Percentiles rank a stretch among this genome's conserved stretches.
Conservation (phyloP, 2,888 invertebrate species). For the Margaritifera margaritifera region DNA sequence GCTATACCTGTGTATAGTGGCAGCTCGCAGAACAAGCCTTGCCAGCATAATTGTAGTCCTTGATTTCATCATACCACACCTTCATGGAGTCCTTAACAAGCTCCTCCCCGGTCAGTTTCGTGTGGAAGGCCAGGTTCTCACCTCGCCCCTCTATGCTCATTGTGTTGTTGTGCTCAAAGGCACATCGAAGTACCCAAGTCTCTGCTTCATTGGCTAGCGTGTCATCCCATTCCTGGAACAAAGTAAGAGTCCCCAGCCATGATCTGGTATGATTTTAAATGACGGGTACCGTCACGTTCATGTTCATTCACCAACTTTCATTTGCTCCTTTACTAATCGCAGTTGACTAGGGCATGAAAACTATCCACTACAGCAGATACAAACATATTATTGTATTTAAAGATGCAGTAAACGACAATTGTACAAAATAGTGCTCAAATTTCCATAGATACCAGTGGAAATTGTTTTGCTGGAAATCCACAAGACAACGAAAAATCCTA, state of each 20-base stretch:
- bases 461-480: too few relatives aligned
- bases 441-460: too few relatives aligned
- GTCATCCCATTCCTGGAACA: conserved; percentile 28
- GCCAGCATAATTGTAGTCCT: conserved; percentile 9
- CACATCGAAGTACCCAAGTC: conserved; percentile 19
- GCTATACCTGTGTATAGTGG: conserved; percentile 33
- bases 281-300: too few relatives aligned
- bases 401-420: too few relatives aligned
- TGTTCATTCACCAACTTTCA: too few relatives aligned
- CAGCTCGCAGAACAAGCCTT: conserved; percentile 5
- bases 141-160: conserved; percentile 9
- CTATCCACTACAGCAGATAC: too few relatives aligned
- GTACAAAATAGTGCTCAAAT: too few relatives aligned
- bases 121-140: conserved; percentile 28
- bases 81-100: conserved; percentile 12
- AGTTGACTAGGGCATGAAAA: too few relatives aligned
- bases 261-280: too few relatives aligned
- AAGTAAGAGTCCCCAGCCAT: neutral
- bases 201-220: conserved; percentile 23
- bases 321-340: too few relatives aligned
- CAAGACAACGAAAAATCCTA: too few relatives aligned
- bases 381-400: too few relatives aligned
- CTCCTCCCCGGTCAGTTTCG: neutral
- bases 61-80: conserved; percentile 30
- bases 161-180: conserved; percentile 21